Conservation (phyloP, 2,797 vertebrate species). For the Galaxias olidus region DNA sequence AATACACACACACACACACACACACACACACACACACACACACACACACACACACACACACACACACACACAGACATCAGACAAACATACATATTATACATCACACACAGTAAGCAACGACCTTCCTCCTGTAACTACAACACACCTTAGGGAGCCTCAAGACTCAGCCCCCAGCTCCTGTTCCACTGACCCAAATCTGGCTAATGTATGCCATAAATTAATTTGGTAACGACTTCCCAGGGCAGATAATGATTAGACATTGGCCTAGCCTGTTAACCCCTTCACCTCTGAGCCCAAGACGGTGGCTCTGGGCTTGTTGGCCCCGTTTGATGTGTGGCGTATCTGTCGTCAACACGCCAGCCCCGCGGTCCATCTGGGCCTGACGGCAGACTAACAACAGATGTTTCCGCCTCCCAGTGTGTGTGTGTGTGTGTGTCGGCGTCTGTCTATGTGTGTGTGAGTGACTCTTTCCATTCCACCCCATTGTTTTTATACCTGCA, state of each 20-base stretch:
- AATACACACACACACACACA: neutral
- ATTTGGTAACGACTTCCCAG: conserved; percentile 48
- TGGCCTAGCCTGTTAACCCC: conserved; percentile 47
- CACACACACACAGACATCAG: neutral
- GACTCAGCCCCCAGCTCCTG: conserved; percentile 15
- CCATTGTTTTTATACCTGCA: neutral
- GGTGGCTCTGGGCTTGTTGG: conserved; percentile 25
- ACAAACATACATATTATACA: conserved; percentile 8
- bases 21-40: neutral
- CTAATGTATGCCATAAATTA: conserved; percentile 32
- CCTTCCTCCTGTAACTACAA: conserved; percentile 27
- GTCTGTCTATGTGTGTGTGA: conserved; percentile 3
- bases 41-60: conserved; percentile 1
- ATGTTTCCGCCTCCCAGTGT: conserved; percentile 50
- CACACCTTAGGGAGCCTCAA: conserved; percentile 5
- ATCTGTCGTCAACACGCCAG: conserved; percentile 42
- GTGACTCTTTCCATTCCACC: neutral
- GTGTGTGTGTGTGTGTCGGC: conserved; percentile 6
- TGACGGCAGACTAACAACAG: conserved; percentile 61
- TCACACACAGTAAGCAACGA: conserved; percentile 32
- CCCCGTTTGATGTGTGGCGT: conserved; percentile 57
- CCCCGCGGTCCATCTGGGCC: conserved; percentile 52
- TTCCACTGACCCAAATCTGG: conserved; percentile 50
- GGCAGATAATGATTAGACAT: conserved; percentile 55
- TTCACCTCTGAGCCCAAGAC: conserved; percentile 36